Percentiles rank a stretch among this genome's conserved stretches.
phyloP scores from a whole-genome alignment of 2,797 vertebrate species.

The Phrynocephalus guinanensis region DNA sequence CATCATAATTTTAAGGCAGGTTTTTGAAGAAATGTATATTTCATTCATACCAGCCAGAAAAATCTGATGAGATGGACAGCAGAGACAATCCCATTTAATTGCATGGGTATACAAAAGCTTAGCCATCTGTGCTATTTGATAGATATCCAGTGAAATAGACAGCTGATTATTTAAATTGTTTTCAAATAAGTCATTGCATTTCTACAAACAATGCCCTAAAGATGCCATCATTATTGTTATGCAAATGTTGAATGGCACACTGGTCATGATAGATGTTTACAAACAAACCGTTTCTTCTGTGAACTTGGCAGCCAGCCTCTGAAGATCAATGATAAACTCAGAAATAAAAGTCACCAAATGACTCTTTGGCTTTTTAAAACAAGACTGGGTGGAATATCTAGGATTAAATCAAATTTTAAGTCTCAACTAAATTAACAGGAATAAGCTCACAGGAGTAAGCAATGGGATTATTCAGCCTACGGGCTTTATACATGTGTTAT shows the following conservation, averaged over 20 bases:
- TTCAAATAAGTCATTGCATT: constrained; percentile 40
- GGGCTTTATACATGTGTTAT: too few species aligned
- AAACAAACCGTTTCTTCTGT: not conserved
- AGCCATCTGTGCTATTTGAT: constrained; percentile 57
- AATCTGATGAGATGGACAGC: constrained; percentile 29
- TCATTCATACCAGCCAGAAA: constrained; percentile 47
- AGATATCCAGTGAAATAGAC: constrained; percentile 36
- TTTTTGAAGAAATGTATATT: not conserved
- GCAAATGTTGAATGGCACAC: constrained; percentile 27
- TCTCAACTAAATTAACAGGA: too few species aligned
- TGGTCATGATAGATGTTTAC: constrained; percentile 5
- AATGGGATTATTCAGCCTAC: too few species aligned
- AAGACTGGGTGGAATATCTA: not conserved
- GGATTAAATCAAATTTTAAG: too few species aligned
- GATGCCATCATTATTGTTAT: constrained; percentile 2
- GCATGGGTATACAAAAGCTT: constrained; percentile 45
- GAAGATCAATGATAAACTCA: constrained; percentile 5
- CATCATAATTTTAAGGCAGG: not conserved
- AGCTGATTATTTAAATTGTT: constrained; percentile 56
- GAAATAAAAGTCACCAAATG: not conserved
- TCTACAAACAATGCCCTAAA: constrained; percentile 36
- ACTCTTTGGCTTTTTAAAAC: constrained; percentile 3
- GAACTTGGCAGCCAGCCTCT: constrained; percentile 5
- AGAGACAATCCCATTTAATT: constrained; percentile 49
- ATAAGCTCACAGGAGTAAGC: too few species aligned